phyloP scores from a whole-genome alignment of 2,888 invertebrate genomes.

The Callosobruchus maculatus region DNA sequence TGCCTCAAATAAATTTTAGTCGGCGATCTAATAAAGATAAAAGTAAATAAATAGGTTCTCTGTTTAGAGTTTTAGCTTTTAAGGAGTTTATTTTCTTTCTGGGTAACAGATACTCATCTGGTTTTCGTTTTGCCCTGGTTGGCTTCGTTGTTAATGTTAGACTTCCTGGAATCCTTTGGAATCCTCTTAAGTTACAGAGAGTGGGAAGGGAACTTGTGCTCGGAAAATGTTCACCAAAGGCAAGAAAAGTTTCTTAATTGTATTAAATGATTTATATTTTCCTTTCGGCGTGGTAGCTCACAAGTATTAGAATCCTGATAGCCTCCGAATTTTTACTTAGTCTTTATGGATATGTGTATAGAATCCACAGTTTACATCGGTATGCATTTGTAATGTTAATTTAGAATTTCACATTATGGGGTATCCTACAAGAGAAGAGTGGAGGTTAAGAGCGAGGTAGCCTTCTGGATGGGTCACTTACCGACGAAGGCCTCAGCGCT shows the following conservation, averaged over 20 bases:
- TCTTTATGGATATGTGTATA: too few relatives aligned
- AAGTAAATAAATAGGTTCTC: background rate
- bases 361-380: too few relatives aligned
- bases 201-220: background rate
- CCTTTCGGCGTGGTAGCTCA: too few relatives aligned
- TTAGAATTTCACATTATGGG: too few relatives aligned
- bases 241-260: background rate
- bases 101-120: background rate
- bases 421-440: too few relatives aligned
- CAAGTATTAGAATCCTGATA: too few relatives aligned
- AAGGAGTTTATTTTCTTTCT: background rate
- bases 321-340: too few relatives aligned
- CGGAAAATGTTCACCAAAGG: background rate
- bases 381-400: too few relatives aligned
- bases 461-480: too few relatives aligned
- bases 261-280: background rate
- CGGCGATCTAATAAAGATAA: conserved; percentile 9
- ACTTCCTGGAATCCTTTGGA: background rate
- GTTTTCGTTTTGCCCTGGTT: background rate
- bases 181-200: background rate
- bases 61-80: background rate
- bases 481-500: too few relatives aligned
- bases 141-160: background rate
- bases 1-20: conserved; percentile 9
- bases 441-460: too few relatives aligned